Evolutionary conservation across 1,140 invertebrate species (phyloP), one percentile per base, ranked within the genome.

Genomic region (Eupeodes corollae): DNA sequence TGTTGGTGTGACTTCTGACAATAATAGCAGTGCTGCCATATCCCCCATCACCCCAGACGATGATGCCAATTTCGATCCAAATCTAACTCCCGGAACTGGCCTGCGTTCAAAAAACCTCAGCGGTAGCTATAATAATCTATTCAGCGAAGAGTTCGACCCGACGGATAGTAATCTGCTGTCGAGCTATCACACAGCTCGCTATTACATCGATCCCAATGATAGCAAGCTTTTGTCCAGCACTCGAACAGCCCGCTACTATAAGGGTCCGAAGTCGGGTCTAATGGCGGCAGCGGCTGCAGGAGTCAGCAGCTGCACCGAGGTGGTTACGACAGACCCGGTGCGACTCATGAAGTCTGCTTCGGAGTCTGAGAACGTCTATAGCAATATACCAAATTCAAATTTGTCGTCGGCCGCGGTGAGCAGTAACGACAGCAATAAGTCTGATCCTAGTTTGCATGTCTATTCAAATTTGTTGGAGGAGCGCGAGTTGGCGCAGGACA

Each of bases 381-480:
- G 61, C 50, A 68, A 68, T 54, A 56, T 68, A 52, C 56, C 58
- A 5, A 53, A 51, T 34, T 51, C 50, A 37, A 50, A 41, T 2
- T 39, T 38, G 9, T n/a, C 38, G 10, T n/a, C 18, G 21, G 34
- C 34, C 1, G 38, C 48, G 3, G 33, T 52, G 10, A 46, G 44
- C 13, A 49, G 21, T 40, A 47, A 42, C 41, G 42, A 21, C 21
- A 38, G 30, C 14, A 21, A 31, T 14, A 46, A 49, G 26, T 38
- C 46, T 8, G 57, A 61, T 44, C 35, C 61, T 13, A 51, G 50
- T 2, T 51, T 67, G 8, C 65, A 67, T 49, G 61, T 68, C 14
- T 68, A 68, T 52, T 68, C 65, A 15, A 68, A 68, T 47, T 52
- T 67, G 34, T 62, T 66, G 3, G 63, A 66, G 33, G 63, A 66